Percentiles rank a stretch among this genome's conserved stretches.
Conservation (phyloP, 2,113 vertebrate species). For the Oxygymnocypris stewartii region DNA sequence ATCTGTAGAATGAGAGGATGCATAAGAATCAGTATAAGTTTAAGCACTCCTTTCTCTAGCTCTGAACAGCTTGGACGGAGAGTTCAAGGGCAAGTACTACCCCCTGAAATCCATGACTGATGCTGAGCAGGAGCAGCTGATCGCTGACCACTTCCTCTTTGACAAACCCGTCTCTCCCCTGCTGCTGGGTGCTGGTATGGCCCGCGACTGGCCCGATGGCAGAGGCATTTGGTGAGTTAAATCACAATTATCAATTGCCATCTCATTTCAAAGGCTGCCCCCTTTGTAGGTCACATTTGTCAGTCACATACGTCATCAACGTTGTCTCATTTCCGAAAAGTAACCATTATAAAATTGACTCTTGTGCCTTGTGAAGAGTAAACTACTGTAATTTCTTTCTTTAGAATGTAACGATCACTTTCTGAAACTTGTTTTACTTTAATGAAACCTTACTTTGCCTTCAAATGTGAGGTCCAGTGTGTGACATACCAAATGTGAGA, state of each 20-base stretch:
- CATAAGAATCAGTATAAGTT: not conserved
- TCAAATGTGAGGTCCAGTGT: not conserved
- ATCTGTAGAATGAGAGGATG: not conserved
- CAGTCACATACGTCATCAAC: not conserved
- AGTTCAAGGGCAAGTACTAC: constrained; percentile 95
- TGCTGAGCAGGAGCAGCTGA: constrained; percentile 91
- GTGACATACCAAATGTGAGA: not conserved
- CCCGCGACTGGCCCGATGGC: constrained; percentile 91
- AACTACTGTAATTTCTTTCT: not conserved
- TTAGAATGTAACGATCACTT: not conserved
- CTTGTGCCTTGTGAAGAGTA: not conserved
- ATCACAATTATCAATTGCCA: not conserved
- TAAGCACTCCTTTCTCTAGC: constrained; percentile 67
- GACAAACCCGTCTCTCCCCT: constrained; percentile 94
- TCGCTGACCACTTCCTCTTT: constrained; percentile 92
- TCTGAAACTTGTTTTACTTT: not conserved
- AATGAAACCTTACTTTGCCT: not conserved
- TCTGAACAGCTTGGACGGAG: constrained; percentile 85
- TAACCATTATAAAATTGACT: not conserved
- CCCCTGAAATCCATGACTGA: constrained; percentile 90
- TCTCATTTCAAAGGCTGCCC: not conserved
- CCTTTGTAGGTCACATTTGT: not conserved
- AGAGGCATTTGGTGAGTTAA: constrained; percentile 88
- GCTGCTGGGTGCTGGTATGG: constrained; percentile 91
- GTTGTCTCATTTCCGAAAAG: not conserved